These are phyloP conservation scores for Gasterosteus nipponicus DNA, from an alignment of 2,113 vertebrate genomes.

Conservation along the genomic window DNA sequence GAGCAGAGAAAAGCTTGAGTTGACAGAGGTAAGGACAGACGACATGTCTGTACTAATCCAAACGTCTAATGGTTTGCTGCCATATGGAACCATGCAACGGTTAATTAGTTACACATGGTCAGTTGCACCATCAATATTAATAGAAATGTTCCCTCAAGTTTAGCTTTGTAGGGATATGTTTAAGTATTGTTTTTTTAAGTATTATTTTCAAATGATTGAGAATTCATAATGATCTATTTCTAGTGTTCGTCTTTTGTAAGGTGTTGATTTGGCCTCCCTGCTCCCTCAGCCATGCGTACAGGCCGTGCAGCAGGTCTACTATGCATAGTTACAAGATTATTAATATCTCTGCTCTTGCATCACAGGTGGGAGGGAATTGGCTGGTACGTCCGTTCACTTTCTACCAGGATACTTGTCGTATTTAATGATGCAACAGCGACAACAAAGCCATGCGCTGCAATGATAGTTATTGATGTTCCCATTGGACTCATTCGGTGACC, in stretches of 20 bases:
- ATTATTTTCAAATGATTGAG: background rate
- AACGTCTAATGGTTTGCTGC: background rate
- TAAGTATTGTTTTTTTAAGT: background rate
- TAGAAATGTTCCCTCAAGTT: background rate
- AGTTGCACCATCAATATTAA: background rate
- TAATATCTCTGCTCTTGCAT: constrained; percentile 78
- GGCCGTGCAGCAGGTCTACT: constrained; percentile 46
- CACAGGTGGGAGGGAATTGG: constrained; percentile 58
- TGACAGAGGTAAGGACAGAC: constrained; percentile 55
- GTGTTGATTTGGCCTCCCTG: background rate
- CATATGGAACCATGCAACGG: background rate
- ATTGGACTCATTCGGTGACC: constrained; percentile 28
- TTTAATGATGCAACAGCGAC: constrained; percentile 52
- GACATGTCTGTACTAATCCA: background rate
- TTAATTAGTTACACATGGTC: background rate
- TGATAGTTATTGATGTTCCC: background rate
- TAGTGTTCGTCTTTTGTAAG: too few relatives aligned
- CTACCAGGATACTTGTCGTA: constrained; percentile 36
- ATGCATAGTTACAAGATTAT: constrained; percentile 78
- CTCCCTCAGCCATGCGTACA: constrained; percentile 4
- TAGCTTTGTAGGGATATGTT: background rate
- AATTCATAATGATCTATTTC: background rate
- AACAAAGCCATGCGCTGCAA: constrained; percentile 15
- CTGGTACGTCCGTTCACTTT: constrained; percentile 64
- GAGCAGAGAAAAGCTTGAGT: constrained; percentile 1